These are phyloP conservation scores for Gavialis gangeticus DNA, from an alignment of 2,113 vertebrate genomes.

Conservation along the genomic window DNA sequence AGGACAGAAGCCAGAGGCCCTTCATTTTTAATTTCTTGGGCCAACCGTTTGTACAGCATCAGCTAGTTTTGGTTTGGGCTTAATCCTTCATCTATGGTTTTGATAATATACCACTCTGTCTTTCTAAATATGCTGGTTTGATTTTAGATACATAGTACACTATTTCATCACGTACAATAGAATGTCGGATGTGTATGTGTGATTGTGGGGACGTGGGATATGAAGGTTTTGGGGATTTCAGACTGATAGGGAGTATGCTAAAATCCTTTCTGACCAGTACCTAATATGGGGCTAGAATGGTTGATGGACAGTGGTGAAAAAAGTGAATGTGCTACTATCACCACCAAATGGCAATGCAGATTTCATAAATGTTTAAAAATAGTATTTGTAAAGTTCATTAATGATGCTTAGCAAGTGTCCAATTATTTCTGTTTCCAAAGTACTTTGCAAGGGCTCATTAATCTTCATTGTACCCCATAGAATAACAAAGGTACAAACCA, in stretches of 20 bases:
- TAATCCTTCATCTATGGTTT: constrained; percentile 1
- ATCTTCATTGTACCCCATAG: background rate
- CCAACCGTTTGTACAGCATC: background rate
- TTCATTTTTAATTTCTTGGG: constrained; percentile 52
- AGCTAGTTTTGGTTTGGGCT: constrained; percentile 30
- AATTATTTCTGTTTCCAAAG: constrained; percentile 55
- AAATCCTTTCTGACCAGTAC: background rate
- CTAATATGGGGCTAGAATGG: background rate
- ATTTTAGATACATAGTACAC: too few relatives aligned
- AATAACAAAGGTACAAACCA: rapidly evolving
- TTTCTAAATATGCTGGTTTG: too few relatives aligned
- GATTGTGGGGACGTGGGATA: background rate
- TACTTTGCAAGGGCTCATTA: constrained; percentile 21
- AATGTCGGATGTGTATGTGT: rapidly evolving
- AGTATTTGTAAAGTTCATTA: constrained; percentile 70
- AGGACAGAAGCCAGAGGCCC: rapidly evolving
- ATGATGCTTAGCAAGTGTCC: constrained; percentile 47
- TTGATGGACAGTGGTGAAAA: background rate
- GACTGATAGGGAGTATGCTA: background rate
- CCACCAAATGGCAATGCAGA: background rate
- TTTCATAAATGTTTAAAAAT: constrained; percentile 66
- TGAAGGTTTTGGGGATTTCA: background rate
- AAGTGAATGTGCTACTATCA: background rate
- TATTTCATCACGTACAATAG: rapidly evolving
- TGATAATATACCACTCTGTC: rapidly evolving